phyloP scores from a whole-genome alignment of 2,888 invertebrate genomes.

The Lepidonotus clava region DNA sequence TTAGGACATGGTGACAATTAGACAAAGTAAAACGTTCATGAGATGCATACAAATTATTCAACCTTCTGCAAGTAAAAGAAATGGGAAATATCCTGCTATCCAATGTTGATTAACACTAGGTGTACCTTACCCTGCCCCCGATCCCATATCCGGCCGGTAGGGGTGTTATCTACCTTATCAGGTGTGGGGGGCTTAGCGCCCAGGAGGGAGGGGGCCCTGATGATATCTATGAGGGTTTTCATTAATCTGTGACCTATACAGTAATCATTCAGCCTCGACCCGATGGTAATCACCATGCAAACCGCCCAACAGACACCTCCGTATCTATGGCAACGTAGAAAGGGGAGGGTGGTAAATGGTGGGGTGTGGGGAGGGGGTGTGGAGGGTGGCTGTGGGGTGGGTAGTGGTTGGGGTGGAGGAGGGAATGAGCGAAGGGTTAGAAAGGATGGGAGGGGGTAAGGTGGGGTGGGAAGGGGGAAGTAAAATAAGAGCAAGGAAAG shows the following conservation, averaged over 20 bases:
- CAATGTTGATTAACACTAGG: too few relatives aligned
- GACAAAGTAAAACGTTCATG: too few relatives aligned
- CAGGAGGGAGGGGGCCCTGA: not conserved
- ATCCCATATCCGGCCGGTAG: too few relatives aligned
- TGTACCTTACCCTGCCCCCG: too few relatives aligned
- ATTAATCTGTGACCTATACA: slow-evolving; percentile 49
- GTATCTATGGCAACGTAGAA: slow-evolving; percentile 17
- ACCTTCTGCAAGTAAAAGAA: too few relatives aligned
- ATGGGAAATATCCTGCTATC: too few relatives aligned
- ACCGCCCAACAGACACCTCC: slow-evolving; percentile 12
- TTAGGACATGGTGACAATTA: too few relatives aligned
- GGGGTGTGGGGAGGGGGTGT: not conserved
- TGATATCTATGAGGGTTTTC: slow-evolving; percentile 45
- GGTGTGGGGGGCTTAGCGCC: not conserved
- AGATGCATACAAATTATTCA: too few relatives aligned
- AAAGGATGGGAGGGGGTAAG: too few relatives aligned
- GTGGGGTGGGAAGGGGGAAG: too few relatives aligned
- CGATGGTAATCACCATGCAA: slow-evolving; percentile 15
- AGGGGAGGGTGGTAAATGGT: not conserved
- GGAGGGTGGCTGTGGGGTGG: not conserved
- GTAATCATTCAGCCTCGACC: slow-evolving; percentile 16
- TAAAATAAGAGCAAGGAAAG: too few relatives aligned
- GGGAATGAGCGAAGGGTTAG: not conserved
- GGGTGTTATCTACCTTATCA: slow-evolving; percentile 1
- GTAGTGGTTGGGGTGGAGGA: not conserved